Base-by-base conservation (phyloP, 2,797 vertebrate species). In the Rhinichthys osculus region DNA sequence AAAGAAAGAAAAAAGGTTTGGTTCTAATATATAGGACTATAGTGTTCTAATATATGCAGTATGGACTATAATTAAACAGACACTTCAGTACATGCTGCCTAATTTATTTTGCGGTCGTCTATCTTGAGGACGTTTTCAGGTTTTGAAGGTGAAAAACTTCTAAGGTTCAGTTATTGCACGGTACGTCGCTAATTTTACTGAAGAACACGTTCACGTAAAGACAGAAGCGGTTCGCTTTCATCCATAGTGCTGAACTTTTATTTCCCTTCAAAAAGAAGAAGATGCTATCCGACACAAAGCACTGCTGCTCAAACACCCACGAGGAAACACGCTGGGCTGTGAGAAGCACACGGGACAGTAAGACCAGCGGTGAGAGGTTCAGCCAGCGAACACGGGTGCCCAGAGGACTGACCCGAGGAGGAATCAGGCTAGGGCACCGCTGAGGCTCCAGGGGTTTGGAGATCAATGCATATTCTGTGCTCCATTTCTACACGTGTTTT, bases 401-500 rank as follows among this genome's bases (percentile, higher is more conserved):
- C 79, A 73, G 86, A 85, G 85, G 88, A 88, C 40, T 21, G 66
- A 80, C 87, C n/a, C 10, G 78, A 69, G 84, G 81, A 80, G 77
- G 69, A 81, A 50, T 44, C 83, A 84, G 62, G 57, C 69, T 57
- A 71, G 82, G 87, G 69, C 79, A 72, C 30, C 2, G 42, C 81
- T 57, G 50, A 33, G 42, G 62, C 87, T 88, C 77, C 42, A 57
- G 83, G 83, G 86, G 82, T 80, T 79, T 70, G 69, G 77, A 86
- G 83, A 87, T 81, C 85, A 90, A 86, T 81, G 78, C 70, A 79
- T 50, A 82, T 83, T 84, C 71, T 74, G 38, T 57, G 86, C 64
- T 88, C 84, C 33, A 69, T 83, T 85, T 73, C 85, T 35, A 52
- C 64, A 67, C 30, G 21, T 81, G 88, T 88, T 91, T 86, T 47